These are phyloP conservation scores for Tipula lateralis DNA, from an alignment of 2,888 invertebrate species.

Conservation along the genomic window DNA sequence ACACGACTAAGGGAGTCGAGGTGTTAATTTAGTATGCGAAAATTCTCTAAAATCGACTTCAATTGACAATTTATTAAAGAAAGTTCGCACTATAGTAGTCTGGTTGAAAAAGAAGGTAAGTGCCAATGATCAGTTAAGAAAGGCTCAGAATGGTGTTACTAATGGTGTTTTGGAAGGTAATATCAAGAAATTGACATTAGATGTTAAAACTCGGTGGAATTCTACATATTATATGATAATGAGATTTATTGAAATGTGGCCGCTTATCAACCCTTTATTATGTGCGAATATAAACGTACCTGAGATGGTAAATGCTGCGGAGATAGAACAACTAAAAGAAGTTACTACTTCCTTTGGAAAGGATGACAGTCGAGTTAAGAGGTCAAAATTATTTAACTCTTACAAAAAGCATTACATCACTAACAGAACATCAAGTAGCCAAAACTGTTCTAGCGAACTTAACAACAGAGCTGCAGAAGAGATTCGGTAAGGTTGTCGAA, in stretches of 20 bases:
- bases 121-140: neutral
- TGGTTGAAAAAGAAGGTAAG: neutral
- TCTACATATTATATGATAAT: neutral
- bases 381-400: neutral
- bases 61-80: neutral
- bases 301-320: neutral
- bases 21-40: neutral
- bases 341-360: neutral
- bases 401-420: neutral
- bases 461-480: neutral
- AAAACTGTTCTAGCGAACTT: neutral
- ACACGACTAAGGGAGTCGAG: too few species aligned
- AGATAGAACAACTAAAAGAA: neutral
- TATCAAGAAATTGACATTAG: neutral
- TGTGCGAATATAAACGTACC: too few species aligned
- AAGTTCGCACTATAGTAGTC: neutral
- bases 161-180: neutral
- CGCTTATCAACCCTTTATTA: neutral
- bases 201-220: neutral
- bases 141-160: neutral
- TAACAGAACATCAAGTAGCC: neutral
- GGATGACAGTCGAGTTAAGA: neutral
- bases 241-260: neutral
- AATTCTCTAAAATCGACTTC: neutral
- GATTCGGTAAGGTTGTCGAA: neutral